A percentile compares a stretch with the other conserved stretches of the same genome.
Conservation (phyloP, 1,140 invertebrate species). For the Ceratina japonica region DNA sequence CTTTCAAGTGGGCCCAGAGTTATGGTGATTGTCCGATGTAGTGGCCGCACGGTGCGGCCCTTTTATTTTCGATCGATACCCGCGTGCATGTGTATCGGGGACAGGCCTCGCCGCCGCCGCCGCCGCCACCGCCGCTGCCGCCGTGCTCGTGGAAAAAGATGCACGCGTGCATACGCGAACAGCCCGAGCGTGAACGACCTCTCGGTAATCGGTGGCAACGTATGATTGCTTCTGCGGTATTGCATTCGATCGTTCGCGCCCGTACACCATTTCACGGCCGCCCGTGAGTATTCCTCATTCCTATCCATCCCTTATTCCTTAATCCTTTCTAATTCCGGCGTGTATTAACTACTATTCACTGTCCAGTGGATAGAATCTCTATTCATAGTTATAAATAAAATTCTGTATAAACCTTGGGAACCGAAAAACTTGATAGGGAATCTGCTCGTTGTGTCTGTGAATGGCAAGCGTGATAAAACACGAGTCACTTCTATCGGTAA, state of each 20-base stretch:
- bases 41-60: conserved; percentile 35
- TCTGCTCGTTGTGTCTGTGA: neutral
- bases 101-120: neutral
- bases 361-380: neutral
- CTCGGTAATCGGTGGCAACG: conserved; percentile 43
- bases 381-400: neutral
- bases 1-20: conserved; percentile 58
- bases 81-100: conserved; percentile 36
- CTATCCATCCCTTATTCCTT: too few relatives aligned
- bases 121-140: too few relatives aligned
- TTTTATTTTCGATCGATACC: conserved; percentile 54
- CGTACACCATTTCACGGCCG: neutral
- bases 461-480: neutral
- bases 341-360: neutral
- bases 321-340: conserved; percentile 8
- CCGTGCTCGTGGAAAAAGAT: neutral
- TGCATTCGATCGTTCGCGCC: conserved; percentile 27
- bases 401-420: neutral
- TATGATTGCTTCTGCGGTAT: conserved; percentile 43
- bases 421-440: neutral
- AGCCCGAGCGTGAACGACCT: conserved; percentile 36
- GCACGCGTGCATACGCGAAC: conserved; percentile 23
- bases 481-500: conserved; percentile 15
- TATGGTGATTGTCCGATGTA: conserved; percentile 64
- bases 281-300: neutral